These are phyloP conservation scores for Mesorhabditis sp. DNA, from an alignment of 2,888 invertebrate species.

Conservation along the genomic window DNA sequence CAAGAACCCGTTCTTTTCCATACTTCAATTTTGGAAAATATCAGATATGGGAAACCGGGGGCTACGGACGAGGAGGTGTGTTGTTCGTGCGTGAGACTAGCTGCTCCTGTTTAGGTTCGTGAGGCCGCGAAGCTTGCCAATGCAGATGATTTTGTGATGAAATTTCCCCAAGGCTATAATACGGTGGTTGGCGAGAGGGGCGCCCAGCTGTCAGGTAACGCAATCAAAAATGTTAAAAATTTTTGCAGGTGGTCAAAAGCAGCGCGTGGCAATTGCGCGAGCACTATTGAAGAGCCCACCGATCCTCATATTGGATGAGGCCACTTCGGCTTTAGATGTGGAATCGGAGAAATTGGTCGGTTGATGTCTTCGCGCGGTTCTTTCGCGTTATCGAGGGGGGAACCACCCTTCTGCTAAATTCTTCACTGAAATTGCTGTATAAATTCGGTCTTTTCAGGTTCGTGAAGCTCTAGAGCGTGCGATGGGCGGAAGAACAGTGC, in stretches of 20 bases:
- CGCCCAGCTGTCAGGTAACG: constrained; percentile 28
- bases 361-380: not conserved
- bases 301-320: constrained; percentile 80
- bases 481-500: constrained; percentile 76
- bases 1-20: constrained; percentile 87
- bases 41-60: constrained; percentile 74
- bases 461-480: constrained; percentile 77
- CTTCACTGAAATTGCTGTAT: no score
- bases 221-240: not conserved
- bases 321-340: constrained; percentile 78
- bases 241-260: constrained; percentile 66
- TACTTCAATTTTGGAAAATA: constrained; percentile 84
- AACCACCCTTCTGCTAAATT: no score
- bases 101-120: constrained; percentile 60
- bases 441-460: constrained; percentile 18
- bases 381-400: not conserved
- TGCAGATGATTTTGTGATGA: constrained; percentile 81
- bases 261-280: constrained; percentile 87
- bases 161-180: constrained; percentile 76
- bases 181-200: constrained; percentile 72
- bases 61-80: constrained; percentile 65
- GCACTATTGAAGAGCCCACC: constrained; percentile 71
- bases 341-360: constrained; percentile 46
- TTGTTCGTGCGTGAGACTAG: not conserved
- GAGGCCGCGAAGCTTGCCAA: constrained; percentile 82